Evolutionary conservation across 2,113 vertebrate species (phyloP).

Genomic region (Rhinogobius similis): DNA sequence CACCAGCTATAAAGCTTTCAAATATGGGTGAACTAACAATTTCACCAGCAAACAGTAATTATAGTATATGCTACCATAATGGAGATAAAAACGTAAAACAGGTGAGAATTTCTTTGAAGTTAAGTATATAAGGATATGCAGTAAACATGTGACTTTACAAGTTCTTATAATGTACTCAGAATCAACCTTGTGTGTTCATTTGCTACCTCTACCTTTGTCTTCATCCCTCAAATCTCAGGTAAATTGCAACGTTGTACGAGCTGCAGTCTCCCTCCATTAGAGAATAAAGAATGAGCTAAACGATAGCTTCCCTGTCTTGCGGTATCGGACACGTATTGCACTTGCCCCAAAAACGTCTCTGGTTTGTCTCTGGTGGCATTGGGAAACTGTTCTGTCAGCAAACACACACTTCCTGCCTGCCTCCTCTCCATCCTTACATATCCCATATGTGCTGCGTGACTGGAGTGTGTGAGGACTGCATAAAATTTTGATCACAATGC

Average conservation of each 20-base stretch:
- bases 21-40: no score
- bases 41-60: no score
- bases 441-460: slow-evolving; percentile 48
- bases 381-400: slow-evolving; percentile 57
- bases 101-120: not conserved
- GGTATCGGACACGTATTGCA: slow-evolving; percentile 24
- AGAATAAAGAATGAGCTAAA: not conserved
- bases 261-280: not conserved
- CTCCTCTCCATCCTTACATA: slow-evolving; percentile 29
- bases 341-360: slow-evolving; percentile 47
- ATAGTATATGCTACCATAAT: no score
- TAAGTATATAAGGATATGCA: not conserved
- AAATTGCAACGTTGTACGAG: not conserved
- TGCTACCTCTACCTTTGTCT: not conserved
- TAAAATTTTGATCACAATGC: slow-evolving; percentile 53
- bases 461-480: slow-evolving; percentile 56
- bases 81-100: not conserved
- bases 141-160: no score
- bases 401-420: slow-evolving; percentile 22
- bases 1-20: not conserved
- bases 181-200: not conserved
- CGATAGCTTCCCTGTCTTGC: not conserved
- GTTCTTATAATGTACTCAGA: no score
- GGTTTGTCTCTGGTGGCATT: slow-evolving; percentile 20
- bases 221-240: not conserved